phyloP scores from a whole-genome alignment of 35 echinoderm and acorn worm species.

The Acanthaster planci region DNA sequence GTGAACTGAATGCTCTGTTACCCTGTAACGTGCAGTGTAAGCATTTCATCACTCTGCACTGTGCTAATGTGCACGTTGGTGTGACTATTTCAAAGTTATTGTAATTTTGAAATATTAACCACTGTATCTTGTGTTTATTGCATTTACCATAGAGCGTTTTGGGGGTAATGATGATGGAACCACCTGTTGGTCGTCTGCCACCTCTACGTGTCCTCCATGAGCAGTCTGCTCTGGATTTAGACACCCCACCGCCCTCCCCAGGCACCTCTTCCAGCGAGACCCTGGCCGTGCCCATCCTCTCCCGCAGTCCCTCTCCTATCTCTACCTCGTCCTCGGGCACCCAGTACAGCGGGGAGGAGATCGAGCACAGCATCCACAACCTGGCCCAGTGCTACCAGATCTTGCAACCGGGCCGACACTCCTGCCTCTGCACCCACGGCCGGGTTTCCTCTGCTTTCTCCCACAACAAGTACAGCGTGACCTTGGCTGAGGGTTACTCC shows the following conservation, averaged over 20 bases:
- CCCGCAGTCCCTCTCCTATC: slow-evolving; percentile 33
- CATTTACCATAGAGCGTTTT: neutral
- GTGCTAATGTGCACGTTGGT: too few relatives aligned
- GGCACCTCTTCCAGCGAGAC: slow-evolving; percentile 56
- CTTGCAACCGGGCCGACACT: slow-evolving; percentile 56
- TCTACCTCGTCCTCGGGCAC: slow-evolving; percentile 1
- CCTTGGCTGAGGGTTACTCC: slow-evolving; percentile 66
- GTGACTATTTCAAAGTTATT: too few relatives aligned
- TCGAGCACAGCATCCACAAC: slow-evolving; percentile 72
- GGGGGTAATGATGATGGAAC: slow-evolving; percentile 59
- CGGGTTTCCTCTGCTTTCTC: slow-evolving; percentile 85
- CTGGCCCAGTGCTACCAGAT: slow-evolving; percentile 79
- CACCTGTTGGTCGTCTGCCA: slow-evolving; percentile 68
- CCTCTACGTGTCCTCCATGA: slow-evolving; percentile 85
- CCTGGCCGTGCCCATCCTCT: slow-evolving; percentile 30
- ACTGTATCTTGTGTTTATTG: too few relatives aligned
- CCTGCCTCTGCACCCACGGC: slow-evolving; percentile 60
- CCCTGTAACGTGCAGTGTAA: too few relatives aligned
- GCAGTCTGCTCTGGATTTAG: slow-evolving; percentile 77
- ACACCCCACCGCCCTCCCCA: slow-evolving; percentile 81
- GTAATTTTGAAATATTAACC: too few relatives aligned
- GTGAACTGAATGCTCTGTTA: too few relatives aligned
- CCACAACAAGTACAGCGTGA: slow-evolving; percentile 90
- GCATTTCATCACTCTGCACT: too few relatives aligned
- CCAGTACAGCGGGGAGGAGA: slow-evolving; percentile 70